Base-by-base conservation (phyloP, 2,888 invertebrate genomes). In the Ernsta delagoae region DNA sequence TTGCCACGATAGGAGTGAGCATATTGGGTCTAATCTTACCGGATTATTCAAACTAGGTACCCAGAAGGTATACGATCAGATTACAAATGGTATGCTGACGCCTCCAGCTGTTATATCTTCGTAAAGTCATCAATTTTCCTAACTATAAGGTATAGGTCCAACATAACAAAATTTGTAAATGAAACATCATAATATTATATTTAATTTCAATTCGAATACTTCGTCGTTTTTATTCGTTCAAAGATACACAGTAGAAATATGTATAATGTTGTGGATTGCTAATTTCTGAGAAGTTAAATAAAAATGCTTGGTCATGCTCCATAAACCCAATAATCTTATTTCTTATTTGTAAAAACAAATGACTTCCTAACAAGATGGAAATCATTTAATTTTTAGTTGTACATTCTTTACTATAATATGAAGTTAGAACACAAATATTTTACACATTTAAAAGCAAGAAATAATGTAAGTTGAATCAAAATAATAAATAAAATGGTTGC, bases 241-340 rank as follows among this genome's bases (percentile, higher is more conserved):
- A 59, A 39, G 8, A 59, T 7, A 12, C 6, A n/a, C 39, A 59
- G 39, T 39, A 12, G 54, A 1, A 31, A 31, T 31, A 31, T 1
- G 1, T 34, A 57, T 34, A 57, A n/a, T 8, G 39, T 36, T 59
- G 12, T 7, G 16, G 36, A 59, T 59, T 16, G 6, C 12, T 59
- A n/a, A 39, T 39, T 59, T 36, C 12, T 16, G 16, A 39, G 8
- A 12, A 59, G 16, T 39, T 39, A 7, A 59, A 50, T 50, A 16
- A 16, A 59, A 50, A 59, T 39, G 57, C 57, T 36, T 57, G 57
- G 57, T 57, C 39, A 57, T 57, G 57, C 39, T 16, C 57, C 39
- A 57, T 57, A 57, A 57, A 57, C 57, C 36, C 39, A 57, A 57
- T 39, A 57, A 57, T 16, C 36, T 57, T 57, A 57, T 57, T 57